Conservation (phyloP, 2,113 vertebrate species). For the Passer montanus region DNA sequence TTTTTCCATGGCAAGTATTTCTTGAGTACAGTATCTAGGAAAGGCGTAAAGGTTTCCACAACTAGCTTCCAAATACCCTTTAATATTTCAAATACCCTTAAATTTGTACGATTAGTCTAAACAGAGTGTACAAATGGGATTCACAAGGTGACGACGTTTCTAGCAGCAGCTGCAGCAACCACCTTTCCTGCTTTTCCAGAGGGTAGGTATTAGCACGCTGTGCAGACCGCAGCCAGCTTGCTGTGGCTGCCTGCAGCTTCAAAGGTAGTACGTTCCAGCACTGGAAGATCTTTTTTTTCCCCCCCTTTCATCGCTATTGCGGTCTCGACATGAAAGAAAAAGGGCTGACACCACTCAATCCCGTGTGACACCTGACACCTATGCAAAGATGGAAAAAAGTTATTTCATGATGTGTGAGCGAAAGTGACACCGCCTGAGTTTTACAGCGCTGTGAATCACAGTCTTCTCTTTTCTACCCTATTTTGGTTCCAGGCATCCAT, state of each 20-base stretch:
- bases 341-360: neutral
- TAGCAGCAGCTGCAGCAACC: constrained; percentile 3
- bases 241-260: constrained; percentile 3
- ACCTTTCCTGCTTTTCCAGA: constrained; percentile 30
- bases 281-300: neutral
- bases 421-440: neutral
- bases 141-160: neutral
- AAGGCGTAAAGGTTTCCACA: neutral
- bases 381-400: neutral
- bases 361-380: neutral
- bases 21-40: neutral
- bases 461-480: neutral
- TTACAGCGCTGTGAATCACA: neutral
- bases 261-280: neutral
- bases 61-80: neutral
- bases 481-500: neutral
- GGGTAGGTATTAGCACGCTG: neutral
- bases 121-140: neutral
- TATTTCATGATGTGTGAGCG: neutral
- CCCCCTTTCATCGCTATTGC: neutral
- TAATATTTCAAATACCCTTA: neutral
- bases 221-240: neutral
- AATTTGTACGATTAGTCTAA: neutral
- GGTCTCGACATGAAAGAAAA: neutral
- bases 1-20: neutral